Evolutionary conservation across 2,888 invertebrate genomes (phyloP).

Genomic region (Ditylenchus weischeri): DNA sequence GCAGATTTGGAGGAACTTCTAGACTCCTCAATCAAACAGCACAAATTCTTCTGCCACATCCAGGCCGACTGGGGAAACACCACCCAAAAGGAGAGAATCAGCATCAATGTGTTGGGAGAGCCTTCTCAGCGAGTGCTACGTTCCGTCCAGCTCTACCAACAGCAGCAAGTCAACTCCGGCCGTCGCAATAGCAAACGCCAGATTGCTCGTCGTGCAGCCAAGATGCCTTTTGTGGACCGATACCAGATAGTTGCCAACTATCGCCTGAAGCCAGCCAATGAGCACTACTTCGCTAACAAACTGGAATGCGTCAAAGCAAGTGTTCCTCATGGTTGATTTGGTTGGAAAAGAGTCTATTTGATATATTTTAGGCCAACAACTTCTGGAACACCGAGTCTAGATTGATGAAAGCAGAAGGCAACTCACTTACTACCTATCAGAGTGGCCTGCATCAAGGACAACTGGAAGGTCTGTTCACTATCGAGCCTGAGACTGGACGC

Average conservation of each 20-base stretch:
- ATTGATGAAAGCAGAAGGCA: conserved; percentile 10
- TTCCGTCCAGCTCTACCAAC: too few species aligned
- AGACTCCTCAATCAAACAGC: conserved; percentile 14
- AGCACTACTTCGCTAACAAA: conserved; percentile 30
- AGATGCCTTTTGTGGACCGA: conserved; percentile 51
- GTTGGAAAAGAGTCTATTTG: too few species aligned
- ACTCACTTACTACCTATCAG: conserved; percentile 9
- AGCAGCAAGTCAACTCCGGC: neutral
- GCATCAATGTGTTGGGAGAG: conserved; percentile 2
- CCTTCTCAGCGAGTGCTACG: neutral
- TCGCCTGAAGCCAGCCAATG: conserved; percentile 33
- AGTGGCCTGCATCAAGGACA: conserved; percentile 1
- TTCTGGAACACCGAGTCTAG: conserved; percentile 38
- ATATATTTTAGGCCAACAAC: conserved; percentile 27
- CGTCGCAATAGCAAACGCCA: conserved; percentile 1
- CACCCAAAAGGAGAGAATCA: conserved; percentile 11
- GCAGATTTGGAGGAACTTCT: conserved; percentile 23
- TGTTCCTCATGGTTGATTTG: too few species aligned
- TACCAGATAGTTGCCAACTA: conserved; percentile 44
- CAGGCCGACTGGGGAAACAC: conserved; percentile 29
- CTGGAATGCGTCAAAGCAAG: conserved; percentile 40
- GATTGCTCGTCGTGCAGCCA: conserved; percentile 11
- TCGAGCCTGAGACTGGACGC: conserved; percentile 30
- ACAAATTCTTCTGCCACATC: conserved; percentile 25
- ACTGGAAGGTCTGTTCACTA: conserved; percentile 1